Conservation (phyloP, 2,113 vertebrate genomes). For the Rhea pennata region DNA sequence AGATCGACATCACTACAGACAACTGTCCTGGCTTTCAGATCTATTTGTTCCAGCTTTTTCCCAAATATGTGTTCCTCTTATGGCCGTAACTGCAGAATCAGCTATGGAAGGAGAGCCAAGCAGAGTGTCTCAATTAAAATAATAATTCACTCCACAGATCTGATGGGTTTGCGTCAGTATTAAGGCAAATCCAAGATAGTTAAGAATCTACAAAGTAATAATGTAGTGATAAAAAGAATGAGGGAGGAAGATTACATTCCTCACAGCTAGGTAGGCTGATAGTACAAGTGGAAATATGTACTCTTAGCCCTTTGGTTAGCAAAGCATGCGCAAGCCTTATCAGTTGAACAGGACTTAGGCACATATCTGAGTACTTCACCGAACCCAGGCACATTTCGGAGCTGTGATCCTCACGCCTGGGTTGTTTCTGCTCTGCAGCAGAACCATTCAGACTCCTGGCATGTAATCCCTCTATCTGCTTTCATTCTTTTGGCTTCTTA, state of each 20-base stretch:
- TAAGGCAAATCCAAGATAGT: neutral
- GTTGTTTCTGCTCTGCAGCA: neutral
- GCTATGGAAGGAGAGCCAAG: neutral
- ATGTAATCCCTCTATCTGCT: neutral
- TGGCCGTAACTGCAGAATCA: neutral
- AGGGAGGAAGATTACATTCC: constrained; percentile 14
- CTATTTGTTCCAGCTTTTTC: neutral
- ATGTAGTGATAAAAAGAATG: neutral
- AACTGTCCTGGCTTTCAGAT: neutral
- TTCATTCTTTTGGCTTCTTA: neutral
- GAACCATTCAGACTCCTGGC: neutral
- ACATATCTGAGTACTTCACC: neutral
- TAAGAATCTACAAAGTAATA: neutral
- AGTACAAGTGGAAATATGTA: neutral
- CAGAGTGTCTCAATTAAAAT: neutral
- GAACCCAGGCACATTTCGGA: neutral
- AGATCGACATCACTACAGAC: neutral
- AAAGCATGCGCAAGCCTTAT: neutral
- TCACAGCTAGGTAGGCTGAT: neutral
- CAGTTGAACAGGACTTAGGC: neutral
- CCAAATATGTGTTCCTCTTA: neutral
- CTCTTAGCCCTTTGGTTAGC: neutral
- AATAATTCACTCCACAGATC: neutral
- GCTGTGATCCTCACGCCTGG: fast-evolving
- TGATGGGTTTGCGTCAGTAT: neutral